A percentile compares a stretch with the other conserved stretches of the same genome.
These are phyloP conservation scores for Stigmatopora nigra DNA, from an alignment of 2,113 vertebrate species.

Conservation along the genomic window DNA sequence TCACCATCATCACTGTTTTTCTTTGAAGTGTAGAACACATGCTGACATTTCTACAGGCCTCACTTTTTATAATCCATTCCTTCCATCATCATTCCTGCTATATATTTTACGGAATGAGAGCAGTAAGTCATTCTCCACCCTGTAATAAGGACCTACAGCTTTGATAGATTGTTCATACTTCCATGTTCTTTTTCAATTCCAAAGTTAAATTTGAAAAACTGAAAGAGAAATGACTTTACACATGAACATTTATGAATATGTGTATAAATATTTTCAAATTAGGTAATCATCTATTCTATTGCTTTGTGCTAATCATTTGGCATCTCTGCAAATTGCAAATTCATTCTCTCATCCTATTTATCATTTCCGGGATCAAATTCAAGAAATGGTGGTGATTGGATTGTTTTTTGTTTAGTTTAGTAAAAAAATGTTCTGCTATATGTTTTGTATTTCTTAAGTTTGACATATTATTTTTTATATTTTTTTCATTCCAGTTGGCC, in stretches of 20 bases:
- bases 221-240: conserved; percentile 11
- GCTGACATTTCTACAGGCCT: conserved; percentile 23
- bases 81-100: conserved; percentile 12
- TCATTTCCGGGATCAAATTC: no score
- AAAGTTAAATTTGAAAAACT: conserved; percentile 3
- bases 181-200: background rate
- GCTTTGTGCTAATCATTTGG: no score
- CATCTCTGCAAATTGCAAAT: no score
- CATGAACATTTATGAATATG: conserved; percentile 34
- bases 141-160: conserved; percentile 28
- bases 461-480: conserved; percentile 38
- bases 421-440: background rate
- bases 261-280: conserved; percentile 35
- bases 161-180: conserved; percentile 19
- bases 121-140: conserved; percentile 30
- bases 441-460: no score
- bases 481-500: conserved; percentile 57
- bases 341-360: no score
- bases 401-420: no score
- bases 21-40: conserved; percentile 8
- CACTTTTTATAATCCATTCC: conserved; percentile 11
- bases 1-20: conserved; percentile 3
- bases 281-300: conserved; percentile 22
- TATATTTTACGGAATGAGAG: conserved; percentile 16
- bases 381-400: no score